Conservation (phyloP, 2,113 vertebrate genomes). For the Eulacestoma nigropectus region DNA sequence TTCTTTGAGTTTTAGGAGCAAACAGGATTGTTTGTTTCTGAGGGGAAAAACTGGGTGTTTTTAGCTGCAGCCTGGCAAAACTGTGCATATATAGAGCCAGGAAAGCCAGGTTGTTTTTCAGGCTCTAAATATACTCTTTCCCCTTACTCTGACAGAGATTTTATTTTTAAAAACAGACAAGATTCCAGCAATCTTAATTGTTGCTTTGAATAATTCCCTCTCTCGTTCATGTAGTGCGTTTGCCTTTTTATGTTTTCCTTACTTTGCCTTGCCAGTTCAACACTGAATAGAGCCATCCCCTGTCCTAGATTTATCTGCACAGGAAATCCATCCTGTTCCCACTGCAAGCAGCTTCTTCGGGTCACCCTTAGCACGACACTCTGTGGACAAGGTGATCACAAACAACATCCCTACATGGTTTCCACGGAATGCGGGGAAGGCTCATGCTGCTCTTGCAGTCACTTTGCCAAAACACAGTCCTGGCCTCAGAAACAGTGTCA, state of each 20-base stretch:
- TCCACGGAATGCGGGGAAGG: background rate
- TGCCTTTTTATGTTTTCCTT: background rate
- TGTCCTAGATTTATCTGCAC: background rate
- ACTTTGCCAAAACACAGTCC: background rate
- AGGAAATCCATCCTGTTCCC: background rate
- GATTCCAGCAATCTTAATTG: background rate
- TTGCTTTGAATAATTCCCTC: slow-evolving; percentile 38
- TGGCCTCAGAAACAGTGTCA: background rate
- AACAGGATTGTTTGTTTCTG: slow-evolving; percentile 22
- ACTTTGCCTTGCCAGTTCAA: background rate
- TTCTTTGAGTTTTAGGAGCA: slow-evolving; percentile 34
- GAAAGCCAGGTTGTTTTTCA: slow-evolving; percentile 40
- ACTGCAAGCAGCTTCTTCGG: background rate
- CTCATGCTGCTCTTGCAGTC: background rate
- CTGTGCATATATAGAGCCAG: background rate
- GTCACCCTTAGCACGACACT: background rate
- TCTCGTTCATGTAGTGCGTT: background rate
- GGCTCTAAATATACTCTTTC: slow-evolving; percentile 9
- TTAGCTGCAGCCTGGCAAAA: slow-evolving; percentile 28
- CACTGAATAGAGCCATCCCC: background rate
- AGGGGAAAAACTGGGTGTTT: background rate
- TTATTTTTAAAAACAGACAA: slow-evolving; percentile 46
- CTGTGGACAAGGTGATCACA: background rate
- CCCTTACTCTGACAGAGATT: background rate
- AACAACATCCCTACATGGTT: background rate